Evolutionary conservation across 2,113 vertebrate genomes (phyloP).

Genomic region (Hystrix brachyura): DNA sequence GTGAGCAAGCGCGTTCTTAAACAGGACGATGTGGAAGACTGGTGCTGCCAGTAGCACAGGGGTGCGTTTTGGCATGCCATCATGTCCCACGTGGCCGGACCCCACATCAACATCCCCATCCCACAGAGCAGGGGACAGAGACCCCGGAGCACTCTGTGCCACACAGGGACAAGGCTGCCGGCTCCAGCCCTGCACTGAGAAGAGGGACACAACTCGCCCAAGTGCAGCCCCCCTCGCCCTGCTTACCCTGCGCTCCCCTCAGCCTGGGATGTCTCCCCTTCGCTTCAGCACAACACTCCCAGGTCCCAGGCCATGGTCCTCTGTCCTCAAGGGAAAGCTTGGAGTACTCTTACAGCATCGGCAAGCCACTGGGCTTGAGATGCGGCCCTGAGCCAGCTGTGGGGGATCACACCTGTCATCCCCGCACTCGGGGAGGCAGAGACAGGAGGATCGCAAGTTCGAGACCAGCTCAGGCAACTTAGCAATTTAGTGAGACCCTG

Average conservation of each 20-base stretch:
- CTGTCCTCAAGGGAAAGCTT: neutral
- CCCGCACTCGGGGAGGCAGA: too few species aligned
- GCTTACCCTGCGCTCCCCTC: rapidly evolving
- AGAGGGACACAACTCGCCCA: neutral
- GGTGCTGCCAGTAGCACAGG: neutral
- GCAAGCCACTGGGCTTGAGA: neutral
- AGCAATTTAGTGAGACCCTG: too few species aligned
- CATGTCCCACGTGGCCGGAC: neutral
- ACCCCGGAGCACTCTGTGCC: neutral
- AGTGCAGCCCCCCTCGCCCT: neutral
- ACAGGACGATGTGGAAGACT: conserved; percentile 50
- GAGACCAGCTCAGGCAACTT: too few species aligned
- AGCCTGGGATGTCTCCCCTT: neutral
- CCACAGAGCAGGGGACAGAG: neutral
- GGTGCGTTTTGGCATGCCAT: neutral
- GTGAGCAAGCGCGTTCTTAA: conserved; percentile 48
- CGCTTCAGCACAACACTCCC: neutral
- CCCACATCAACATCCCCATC: neutral
- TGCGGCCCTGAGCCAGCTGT: too few species aligned
- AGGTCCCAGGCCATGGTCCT: neutral
- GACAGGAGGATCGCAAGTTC: too few species aligned
- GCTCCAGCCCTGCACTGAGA: neutral
- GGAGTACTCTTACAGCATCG: neutral
- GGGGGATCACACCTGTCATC: too few species aligned
- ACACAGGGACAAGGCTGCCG: neutral